Percentiles rank a stretch among this genome's conserved stretches.
phyloP scores from a whole-genome alignment of 2,888 invertebrate genomes.

The Tenthredo distinguenda region DNA sequence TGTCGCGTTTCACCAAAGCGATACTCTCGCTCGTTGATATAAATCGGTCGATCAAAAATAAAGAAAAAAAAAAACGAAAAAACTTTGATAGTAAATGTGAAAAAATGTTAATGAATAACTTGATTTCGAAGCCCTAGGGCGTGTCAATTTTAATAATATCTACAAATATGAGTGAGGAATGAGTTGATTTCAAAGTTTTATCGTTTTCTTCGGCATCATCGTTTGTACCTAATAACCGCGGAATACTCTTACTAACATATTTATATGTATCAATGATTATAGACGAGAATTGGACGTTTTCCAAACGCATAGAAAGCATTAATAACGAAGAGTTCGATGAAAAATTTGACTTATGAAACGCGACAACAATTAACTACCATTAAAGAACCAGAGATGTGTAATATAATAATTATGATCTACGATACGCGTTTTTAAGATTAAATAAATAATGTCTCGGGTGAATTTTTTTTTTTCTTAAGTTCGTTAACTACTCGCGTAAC shows the following conservation, averaged over 20 bases:
- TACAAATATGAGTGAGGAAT: conserved; percentile 40
- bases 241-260: background rate
- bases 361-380: conserved; percentile 15
- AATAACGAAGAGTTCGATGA: background rate
- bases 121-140: background rate
- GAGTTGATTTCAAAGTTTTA: conserved; percentile 33
- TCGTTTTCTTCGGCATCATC: conserved; percentile 31
- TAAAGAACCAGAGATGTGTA: background rate
- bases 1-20: conserved; percentile 15
- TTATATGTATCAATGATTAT: background rate
- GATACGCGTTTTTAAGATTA: background rate
- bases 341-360: conserved; percentile 26
- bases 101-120: conserved; percentile 8
- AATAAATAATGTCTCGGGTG: background rate
- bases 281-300: background rate
- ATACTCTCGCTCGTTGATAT: background rate
- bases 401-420: background rate
- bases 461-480: background rate
- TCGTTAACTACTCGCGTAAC: background rate
- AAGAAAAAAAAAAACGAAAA: background rate
- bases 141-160: conserved; percentile 28
- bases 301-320: background rate
- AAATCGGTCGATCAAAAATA: background rate
- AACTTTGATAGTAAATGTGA: conserved; percentile 12
- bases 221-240: background rate